Percentiles rank a stretch among this genome's conserved stretches.
phyloP scores from a whole-genome alignment of 2,888 invertebrate species.

The Drymonia ruficornis region DNA sequence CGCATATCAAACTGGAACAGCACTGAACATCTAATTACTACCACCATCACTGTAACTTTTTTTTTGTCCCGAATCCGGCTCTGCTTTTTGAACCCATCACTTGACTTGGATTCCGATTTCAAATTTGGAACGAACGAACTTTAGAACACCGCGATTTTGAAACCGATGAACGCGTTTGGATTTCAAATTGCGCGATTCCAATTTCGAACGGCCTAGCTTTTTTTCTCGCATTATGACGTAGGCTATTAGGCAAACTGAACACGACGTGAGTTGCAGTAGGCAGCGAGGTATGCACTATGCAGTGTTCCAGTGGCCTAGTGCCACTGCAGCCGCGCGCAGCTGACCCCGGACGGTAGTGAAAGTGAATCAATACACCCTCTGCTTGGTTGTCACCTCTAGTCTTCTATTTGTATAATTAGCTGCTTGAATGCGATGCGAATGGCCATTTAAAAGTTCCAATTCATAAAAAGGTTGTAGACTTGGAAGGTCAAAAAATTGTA shows the following conservation, averaged over 20 bases:
- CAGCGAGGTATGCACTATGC: slow-evolving; percentile 70
- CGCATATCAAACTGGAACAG: neutral
- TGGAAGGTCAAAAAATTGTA: no score
- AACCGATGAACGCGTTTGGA: neutral
- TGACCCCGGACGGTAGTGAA: slow-evolving; percentile 75
- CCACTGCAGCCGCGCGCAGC: slow-evolving; percentile 82
- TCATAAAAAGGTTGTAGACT: no score
- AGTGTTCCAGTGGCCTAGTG: slow-evolving; percentile 78
- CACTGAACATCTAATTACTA: neutral
- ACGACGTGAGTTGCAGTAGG: slow-evolving; percentile 65
- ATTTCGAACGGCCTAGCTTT: neutral
- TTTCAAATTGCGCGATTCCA: neutral
- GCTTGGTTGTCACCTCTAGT: slow-evolving; percentile 61
- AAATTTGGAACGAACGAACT: neutral
- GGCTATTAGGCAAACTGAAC: slow-evolving; percentile 1
- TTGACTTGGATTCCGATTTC: neutral
- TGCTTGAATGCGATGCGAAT: neutral
- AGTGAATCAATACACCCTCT: slow-evolving; percentile 79
- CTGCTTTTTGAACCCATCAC: neutral
- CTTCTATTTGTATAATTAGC: slow-evolving; percentile 41
- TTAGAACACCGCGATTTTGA: neutral
- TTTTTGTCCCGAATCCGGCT: neutral
- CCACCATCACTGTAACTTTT: neutral
- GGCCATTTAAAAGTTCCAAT: no score
- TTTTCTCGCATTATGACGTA: neutral